A percentile compares a stretch with the other conserved stretches of the same genome.
Conservation (phyloP, 2,888 invertebrate species). For the Tinea semifulvella region DNA sequence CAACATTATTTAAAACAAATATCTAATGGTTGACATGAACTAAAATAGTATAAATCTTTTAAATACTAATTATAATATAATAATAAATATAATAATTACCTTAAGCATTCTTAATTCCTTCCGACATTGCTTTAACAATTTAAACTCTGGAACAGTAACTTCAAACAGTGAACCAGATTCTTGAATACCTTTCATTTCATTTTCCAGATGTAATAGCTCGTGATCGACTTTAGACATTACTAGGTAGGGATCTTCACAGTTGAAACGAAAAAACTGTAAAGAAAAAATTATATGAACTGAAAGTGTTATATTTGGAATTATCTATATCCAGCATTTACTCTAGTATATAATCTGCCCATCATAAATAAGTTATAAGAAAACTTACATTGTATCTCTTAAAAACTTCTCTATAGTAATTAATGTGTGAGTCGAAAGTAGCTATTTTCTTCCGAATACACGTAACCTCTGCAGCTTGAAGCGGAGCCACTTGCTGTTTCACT, state of each 20-base stretch:
- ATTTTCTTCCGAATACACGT: constrained; percentile 89
- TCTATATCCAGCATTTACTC: neutral
- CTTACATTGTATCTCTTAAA: constrained; percentile 76
- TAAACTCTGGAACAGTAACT: constrained; percentile 94
- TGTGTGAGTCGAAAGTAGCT: constrained; percentile 82
- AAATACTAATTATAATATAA: neutral
- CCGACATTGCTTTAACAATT: constrained; percentile 88
- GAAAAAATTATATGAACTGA: neutral
- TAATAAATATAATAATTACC: constrained; percentile 55
- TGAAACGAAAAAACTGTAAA: constrained; percentile 74
- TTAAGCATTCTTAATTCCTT: constrained; percentile 89
- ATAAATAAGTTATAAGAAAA: constrained; percentile 5
- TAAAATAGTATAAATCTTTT: neutral
- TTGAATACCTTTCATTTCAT: constrained; percentile 86
- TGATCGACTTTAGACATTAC: constrained; percentile 79
- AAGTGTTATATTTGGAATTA: neutral
- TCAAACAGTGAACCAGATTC: constrained; percentile 94
- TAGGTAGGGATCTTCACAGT: constrained; percentile 77
- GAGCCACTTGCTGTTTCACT: constrained; percentile 94
- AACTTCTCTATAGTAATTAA: constrained; percentile 86
- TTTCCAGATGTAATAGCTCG: constrained; percentile 82
- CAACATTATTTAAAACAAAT: neutral
- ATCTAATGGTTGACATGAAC: neutral
- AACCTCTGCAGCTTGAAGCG: constrained; percentile 93
- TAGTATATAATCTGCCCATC: neutral